Evolutionary conservation across 92 coral and sea anemone species (phyloP), one percentile per base, ranked within the genome.

Genomic region (Porites divaricata): DNA sequence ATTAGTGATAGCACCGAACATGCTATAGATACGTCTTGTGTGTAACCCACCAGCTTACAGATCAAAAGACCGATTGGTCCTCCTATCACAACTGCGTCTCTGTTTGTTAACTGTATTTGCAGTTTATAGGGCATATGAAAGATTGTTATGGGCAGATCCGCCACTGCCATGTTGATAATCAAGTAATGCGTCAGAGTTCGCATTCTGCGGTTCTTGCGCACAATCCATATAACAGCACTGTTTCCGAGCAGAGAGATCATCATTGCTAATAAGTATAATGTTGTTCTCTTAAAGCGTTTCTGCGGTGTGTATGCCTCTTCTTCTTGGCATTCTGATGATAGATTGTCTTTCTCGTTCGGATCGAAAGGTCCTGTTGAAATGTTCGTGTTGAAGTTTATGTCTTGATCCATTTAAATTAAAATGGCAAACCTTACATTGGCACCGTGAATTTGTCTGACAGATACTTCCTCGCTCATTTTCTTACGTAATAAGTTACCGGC

Each of bases 1-100:
- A 82, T 77, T 74, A 93, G 71, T 9, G 91, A 87, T 6, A 90
- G 70, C 7, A 93, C 91, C 17, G 96, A 90, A 57, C 92, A 78
- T 17, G 92, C 88, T 35, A 93, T 86, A 21, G 96, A 93, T 12
- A 84, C 81, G 61, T 84, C 81, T 67, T 84, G 88, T 12, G 63
- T 64, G 62, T 70, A 84, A 13, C 83, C 88, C 6, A 68, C 82
- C 52, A 84, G 16, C 77, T 84, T 84, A n/a, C 88, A 84, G 45
- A 84, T 75, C 10, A 54, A 8, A 13, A 22, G 53, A 9, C 81
- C 83, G 0, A 48, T 12, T 8, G 67, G 20, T 2, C 88, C 81
- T 10, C 81, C 50, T 48, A 66, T 57, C 50, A 65, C 9, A 35
- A 84, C 19, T 2, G 63, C 75, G 16, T 23, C 1, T 21, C 74